These are phyloP conservation scores for Leptopilina boulardi DNA, from an alignment of 1,140 invertebrate species.

Conservation along the genomic window DNA sequence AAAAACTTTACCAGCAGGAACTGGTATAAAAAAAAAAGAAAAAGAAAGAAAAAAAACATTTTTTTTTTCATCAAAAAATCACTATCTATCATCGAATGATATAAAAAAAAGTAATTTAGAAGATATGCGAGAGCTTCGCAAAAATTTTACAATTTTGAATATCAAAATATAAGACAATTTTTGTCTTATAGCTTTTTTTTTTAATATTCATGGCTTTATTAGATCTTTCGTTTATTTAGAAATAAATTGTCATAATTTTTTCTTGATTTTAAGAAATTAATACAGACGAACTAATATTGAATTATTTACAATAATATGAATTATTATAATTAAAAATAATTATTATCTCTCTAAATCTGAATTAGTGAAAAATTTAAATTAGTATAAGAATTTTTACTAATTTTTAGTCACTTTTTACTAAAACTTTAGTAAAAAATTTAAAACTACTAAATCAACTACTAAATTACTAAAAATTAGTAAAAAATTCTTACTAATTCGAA, in stretches of 20 bases:
- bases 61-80: not conserved
- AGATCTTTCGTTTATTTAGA: not conserved
- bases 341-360: too few relatives aligned
- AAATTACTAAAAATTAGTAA: too few relatives aligned
- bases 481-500: too few relatives aligned
- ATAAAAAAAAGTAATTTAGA: not conserved
- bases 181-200: not conserved
- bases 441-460: too few relatives aligned
- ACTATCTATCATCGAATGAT: not conserved
- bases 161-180: not conserved
- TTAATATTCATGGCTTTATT: not conserved
- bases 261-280: not conserved
- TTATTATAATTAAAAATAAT: too few relatives aligned
- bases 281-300: not conserved
- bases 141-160: not conserved
- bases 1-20: slow-evolving; percentile 78
- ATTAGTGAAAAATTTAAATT: too few relatives aligned
- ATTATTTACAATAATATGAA: too few relatives aligned
- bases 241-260: not conserved
- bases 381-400: too few relatives aligned
- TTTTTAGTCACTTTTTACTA: too few relatives aligned
- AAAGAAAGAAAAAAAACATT: too few relatives aligned
- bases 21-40: slow-evolving; percentile 61
- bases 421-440: too few relatives aligned
- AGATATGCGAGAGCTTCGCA: not conserved